Conservation (phyloP, 2,888 invertebrate genomes). For the Hirtodrosophila histrioides region DNA sequence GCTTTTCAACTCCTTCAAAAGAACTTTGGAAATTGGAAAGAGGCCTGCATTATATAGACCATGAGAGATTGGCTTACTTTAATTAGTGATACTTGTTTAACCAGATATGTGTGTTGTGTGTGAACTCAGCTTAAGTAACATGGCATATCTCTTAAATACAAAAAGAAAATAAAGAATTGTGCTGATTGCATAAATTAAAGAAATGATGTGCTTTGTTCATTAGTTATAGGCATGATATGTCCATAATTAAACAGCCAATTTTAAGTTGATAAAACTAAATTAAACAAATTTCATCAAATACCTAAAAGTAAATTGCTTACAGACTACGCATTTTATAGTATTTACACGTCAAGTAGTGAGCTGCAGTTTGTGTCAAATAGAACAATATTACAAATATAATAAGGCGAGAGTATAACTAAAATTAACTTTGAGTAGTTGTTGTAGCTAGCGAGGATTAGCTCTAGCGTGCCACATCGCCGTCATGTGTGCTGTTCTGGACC, state of each 20-base stretch:
- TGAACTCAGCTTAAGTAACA: constrained; percentile 64
- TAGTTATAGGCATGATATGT: constrained; percentile 38
- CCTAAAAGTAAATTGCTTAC: constrained; percentile 55
- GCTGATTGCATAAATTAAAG: constrained; percentile 24
- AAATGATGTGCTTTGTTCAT: constrained; percentile 8
- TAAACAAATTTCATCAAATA: constrained; percentile 36
- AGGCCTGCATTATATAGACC: too few species aligned
- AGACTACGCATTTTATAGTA: constrained; percentile 44
- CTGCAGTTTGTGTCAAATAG: constrained; percentile 31
- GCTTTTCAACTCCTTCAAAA: too few species aligned
- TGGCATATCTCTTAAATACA: constrained; percentile 61
- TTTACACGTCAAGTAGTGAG: constrained; percentile 59
- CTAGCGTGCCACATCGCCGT: constrained; percentile 32
- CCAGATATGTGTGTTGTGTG: neutral
- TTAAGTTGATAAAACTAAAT: constrained; percentile 47
- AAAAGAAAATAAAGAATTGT: constrained; percentile 23
- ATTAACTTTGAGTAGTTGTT: constrained; percentile 30
- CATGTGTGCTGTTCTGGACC: constrained; percentile 19
- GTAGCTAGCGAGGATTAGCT: neutral
- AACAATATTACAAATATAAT: constrained; percentile 17
- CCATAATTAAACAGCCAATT: constrained; percentile 48
- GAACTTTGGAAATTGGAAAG: too few species aligned
- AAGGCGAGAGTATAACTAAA: constrained; percentile 39
- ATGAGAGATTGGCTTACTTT: too few species aligned
- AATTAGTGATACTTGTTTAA: constrained; percentile 1